A percentile compares a stretch with the other conserved stretches of the same genome.
Evolutionary conservation across 1,140 invertebrate genomes (phyloP).

Genomic region (Camponotus pennsylvanicus): DNA sequence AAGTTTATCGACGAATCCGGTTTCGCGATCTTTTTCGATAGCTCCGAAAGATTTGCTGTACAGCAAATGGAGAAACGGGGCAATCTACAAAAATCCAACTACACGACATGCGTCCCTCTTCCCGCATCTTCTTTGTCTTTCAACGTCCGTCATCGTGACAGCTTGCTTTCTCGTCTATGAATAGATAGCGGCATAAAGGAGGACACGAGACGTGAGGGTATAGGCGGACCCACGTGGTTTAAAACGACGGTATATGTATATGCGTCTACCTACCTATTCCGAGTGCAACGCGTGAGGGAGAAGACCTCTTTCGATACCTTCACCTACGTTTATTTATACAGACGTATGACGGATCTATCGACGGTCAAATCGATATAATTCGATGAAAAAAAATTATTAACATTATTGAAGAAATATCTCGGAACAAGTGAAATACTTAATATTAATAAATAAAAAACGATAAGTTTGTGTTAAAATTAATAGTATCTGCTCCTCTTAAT

Average conservation of each 20-base stretch:
- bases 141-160: slow-evolving; percentile 64
- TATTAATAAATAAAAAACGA: neutral
- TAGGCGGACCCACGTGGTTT: slow-evolving; percentile 66
- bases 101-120: slow-evolving; percentile 37
- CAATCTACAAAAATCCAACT: slow-evolving; percentile 43
- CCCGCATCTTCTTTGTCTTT: slow-evolving; percentile 59
- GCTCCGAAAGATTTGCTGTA: neutral
- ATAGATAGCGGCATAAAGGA: slow-evolving; percentile 72
- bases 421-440: neutral
- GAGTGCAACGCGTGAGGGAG: slow-evolving; percentile 45
- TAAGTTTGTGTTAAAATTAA: neutral
- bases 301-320: slow-evolving; percentile 38
- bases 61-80: neutral
- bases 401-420: neutral
- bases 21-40: neutral
- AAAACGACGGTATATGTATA: slow-evolving; percentile 14
- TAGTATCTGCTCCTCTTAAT: neutral
- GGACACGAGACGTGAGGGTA: slow-evolving; percentile 53
- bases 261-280: slow-evolving; percentile 54
- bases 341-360: neutral
- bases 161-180: slow-evolving; percentile 75
- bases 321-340: slow-evolving; percentile 42
- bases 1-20: neutral
- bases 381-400: neutral
- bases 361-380: slow-evolving; percentile 36